Percentiles rank a stretch among this genome's conserved stretches.
Conservation (phyloP, 2,797 vertebrate genomes). For the Enteromius fasciolatus region DNA sequence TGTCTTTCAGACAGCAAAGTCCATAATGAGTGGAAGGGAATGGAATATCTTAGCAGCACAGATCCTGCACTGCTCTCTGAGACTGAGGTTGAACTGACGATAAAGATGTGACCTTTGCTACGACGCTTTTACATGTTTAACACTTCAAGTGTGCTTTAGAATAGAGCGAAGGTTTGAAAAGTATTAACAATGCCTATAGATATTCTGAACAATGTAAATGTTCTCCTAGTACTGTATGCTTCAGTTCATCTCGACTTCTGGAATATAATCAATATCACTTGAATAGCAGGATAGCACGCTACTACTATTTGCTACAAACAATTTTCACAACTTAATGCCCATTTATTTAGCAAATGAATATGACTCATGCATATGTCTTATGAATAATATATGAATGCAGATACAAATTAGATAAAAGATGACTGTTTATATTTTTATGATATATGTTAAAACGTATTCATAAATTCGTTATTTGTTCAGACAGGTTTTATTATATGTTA, state of each 20-base stretch:
- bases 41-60: constrained; percentile 13
- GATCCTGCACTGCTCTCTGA: neutral
- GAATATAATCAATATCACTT: neutral
- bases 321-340: neutral
- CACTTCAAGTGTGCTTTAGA: constrained; percentile 15
- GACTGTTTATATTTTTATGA: neutral
- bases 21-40: constrained; percentile 33
- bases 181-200: neutral
- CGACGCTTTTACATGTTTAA: constrained; percentile 2
- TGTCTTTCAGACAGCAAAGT: neutral
- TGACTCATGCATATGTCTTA: neutral
- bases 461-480: neutral
- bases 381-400: neutral
- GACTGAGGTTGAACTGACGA: neutral
- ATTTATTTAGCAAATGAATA: neutral
- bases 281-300: neutral
- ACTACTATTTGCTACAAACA: neutral
- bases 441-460: neutral
- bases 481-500: neutral
- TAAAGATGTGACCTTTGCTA: constrained; percentile 16
- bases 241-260: neutral
- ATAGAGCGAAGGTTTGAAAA: neutral
- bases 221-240: neutral
- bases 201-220: neutral
- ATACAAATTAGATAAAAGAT: neutral